Base-by-base conservation (phyloP, 2,888 invertebrate species). In the Eupithecia tripunctaria region DNA sequence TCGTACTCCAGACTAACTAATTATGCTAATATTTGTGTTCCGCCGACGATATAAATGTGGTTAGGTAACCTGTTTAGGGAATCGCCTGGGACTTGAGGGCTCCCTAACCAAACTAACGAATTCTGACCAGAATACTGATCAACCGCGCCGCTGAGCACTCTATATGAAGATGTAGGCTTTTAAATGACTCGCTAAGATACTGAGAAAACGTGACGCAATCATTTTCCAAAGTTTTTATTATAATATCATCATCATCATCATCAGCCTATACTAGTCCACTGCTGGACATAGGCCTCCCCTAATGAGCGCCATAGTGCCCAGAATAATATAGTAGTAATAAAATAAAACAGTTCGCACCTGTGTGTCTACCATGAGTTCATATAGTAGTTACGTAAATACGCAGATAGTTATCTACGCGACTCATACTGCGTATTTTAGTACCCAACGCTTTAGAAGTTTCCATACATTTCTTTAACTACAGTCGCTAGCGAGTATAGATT, bases 11-110 rank as follows among this genome's bases (percentile, higher is more conserved):
- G 83, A 82, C 85, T 81, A 86, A 86, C 88, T 91, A 91, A 91
- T 92, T 91, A 91, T 89, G 89, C 86, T 89, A 91, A 91, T 92
- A 91, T 90, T 91, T 89, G 88, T 88, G 86, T 90, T 90, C 86
- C 83, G 81, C 83, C 82, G 88, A 88, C 88, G 86, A 86, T 90
- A 91, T 91, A 91, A 92, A 92, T 88, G 91, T 83, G 89, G 91
- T 91, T 89, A 89, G 89, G 87, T 91, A 94, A 93, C 90, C 88
- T 90, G 90, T 87, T 93, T 91, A 93, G 89, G 89, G 90, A 91
- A 91, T 91, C 86, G 88, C 89, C 89, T 86, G 88, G 86, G 90
- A 86, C 88, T 87, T 85, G 86, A 86, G 84, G 85, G 84, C 86
- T 81, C 85, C 89, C 89, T 88, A 89, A 89, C 89, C 88, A 88